These are phyloP conservation scores for Neosalanx taihuensis DNA, from an alignment of 2,797 vertebrate species.

Conservation along the genomic window DNA sequence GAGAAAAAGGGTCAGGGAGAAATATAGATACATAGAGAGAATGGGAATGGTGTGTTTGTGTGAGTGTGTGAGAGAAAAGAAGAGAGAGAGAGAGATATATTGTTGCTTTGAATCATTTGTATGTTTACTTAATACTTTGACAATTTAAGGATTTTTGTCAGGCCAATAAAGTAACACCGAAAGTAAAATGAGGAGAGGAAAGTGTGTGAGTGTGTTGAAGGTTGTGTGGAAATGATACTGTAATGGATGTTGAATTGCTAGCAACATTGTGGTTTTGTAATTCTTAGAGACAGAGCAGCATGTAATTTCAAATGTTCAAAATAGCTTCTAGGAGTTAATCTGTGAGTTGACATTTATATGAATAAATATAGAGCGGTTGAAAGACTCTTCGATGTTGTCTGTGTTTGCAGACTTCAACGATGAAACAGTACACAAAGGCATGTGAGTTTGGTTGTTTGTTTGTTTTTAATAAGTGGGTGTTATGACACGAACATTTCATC, in stretches of 20 bases:
- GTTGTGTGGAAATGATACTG: neutral
- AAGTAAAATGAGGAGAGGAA: neutral
- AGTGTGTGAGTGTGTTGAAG: constrained; percentile 4
- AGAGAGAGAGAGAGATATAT: neutral
- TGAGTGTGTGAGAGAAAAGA: neutral
- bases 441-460: neutral
- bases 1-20: neutral
- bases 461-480: constrained; percentile 4
- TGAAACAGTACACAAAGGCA: neutral
- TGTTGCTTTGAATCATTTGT: neutral
- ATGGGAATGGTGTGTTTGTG: neutral
- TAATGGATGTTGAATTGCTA: neutral
- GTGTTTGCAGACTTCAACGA: neutral
- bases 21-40: no score
- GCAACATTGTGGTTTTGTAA: neutral
- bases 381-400: neutral
- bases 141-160: neutral
- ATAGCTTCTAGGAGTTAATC: neutral
- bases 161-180: neutral
- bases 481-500: neutral
- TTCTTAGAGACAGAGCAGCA: neutral
- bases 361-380: neutral
- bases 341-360: neutral
- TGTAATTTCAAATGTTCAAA: constrained; percentile 8
- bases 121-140: no score